Conservation (phyloP, 2,113 vertebrate species). For the Hymenochirus boettgeri region DNA sequence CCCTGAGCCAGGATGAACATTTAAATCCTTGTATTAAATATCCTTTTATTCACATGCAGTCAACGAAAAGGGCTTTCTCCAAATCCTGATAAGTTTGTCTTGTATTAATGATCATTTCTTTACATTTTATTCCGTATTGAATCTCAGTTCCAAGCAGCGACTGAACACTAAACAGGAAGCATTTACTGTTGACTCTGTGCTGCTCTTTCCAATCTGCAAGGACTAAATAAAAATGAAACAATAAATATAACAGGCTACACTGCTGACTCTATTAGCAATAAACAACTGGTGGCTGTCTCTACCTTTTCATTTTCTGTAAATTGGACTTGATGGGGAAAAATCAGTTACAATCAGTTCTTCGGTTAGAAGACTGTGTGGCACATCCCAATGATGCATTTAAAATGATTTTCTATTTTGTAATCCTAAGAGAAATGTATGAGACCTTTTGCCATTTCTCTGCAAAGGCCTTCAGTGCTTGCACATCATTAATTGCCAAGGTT, state of each 20-base stretch:
- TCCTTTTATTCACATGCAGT: no score
- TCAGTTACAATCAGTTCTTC: not conserved
- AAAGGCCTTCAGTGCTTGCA: not conserved
- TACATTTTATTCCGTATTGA: no score
- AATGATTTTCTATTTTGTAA: constrained; percentile 7
- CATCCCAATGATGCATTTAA: not conserved
- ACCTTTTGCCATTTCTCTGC: constrained; percentile 8
- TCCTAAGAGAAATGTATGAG: constrained; percentile 9
- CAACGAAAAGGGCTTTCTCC: no score
- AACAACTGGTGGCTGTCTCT: not conserved
- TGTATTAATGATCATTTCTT: no score
- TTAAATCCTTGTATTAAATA: no score
- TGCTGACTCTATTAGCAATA: not conserved
- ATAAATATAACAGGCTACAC: not conserved
- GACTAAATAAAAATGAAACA: not conserved
- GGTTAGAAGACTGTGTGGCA: no score
- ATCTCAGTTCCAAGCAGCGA: no score
- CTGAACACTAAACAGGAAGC: no score
- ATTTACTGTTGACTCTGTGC: not conserved
- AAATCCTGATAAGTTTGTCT: no score
- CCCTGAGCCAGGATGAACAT: no score
- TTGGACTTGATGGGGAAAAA: constrained; percentile 17
- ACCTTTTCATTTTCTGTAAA: constrained; percentile 13
- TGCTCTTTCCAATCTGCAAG: not conserved
- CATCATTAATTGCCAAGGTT: constrained; percentile 10